A percentile compares a stretch with the other conserved stretches of the same genome.
Conservation (phyloP, 2,888 invertebrate species). For the Luperina nickerlii region DNA sequence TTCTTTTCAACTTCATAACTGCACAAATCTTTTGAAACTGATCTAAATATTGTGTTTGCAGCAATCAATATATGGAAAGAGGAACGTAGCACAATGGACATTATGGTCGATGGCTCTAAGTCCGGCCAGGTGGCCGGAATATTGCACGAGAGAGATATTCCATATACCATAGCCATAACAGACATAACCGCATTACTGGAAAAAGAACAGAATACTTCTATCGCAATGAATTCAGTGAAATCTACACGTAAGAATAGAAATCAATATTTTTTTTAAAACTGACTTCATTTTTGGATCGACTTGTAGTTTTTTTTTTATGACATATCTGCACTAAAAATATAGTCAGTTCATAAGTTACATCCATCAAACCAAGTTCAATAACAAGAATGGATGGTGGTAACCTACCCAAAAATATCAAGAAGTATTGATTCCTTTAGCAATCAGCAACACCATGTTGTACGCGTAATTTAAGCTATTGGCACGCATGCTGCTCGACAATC, state of each 20-base stretch:
- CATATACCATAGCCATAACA: constrained; percentile 79
- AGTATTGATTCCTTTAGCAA: neutral
- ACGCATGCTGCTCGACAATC: neutral
- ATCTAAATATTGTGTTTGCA: constrained; percentile 28
- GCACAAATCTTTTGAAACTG: neutral
- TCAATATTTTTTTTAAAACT: neutral
- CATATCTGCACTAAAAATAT: neutral
- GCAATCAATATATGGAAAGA: constrained; percentile 83
- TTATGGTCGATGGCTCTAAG: constrained; percentile 81
- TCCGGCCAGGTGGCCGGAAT: constrained; percentile 80
- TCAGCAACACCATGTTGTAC: too few relatives aligned
- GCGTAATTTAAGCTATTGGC: neutral
- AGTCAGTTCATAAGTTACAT: neutral
- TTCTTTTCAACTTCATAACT: neutral
- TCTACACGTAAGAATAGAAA: constrained; percentile 64
- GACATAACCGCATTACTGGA: constrained; percentile 75
- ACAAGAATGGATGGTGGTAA: neutral
- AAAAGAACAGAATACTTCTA: constrained; percentile 70
- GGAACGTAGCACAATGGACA: constrained; percentile 84
- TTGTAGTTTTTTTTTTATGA: neutral
- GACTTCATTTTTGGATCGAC: neutral
- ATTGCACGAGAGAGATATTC: constrained; percentile 82
- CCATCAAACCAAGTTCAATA: constrained; percentile 1
- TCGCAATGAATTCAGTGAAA: constrained; percentile 50
- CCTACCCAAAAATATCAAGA: neutral